A percentile compares a stretch with the other conserved stretches of the same genome.
These are phyloP conservation scores for Tetranychus truncatus DNA, from an alignment of 2,888 invertebrate species.

Conservation along the genomic window DNA sequence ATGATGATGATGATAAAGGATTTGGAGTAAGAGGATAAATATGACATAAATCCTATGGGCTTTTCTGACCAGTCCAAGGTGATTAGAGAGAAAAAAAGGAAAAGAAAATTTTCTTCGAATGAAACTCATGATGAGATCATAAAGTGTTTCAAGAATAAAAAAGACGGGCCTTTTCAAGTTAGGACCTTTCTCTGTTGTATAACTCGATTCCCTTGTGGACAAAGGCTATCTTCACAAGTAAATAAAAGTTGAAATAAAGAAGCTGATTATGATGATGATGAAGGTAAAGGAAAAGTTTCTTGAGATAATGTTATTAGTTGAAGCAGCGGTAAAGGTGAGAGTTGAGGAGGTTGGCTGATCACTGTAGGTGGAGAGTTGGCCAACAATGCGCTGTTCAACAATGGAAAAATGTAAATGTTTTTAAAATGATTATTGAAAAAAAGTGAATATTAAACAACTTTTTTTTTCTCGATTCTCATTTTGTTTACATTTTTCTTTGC, in stretches of 20 bases:
- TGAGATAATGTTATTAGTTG: not conserved
- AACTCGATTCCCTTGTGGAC: not conserved
- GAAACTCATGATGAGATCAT: not conserved
- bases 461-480: too few species aligned
- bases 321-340: not conserved
- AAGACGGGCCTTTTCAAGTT: not conserved
- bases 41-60: not conserved
- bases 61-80: slow-evolving; percentile 1
- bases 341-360: not conserved
- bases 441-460: too few species aligned
- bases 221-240: not conserved
- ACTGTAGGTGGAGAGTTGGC: too few species aligned
- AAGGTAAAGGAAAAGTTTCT: not conserved
- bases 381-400: too few species aligned
- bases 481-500: not conserved
- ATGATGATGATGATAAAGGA: not conserved
- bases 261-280: not conserved
- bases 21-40: not conserved
- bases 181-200: not conserved
- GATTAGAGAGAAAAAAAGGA: not conserved
- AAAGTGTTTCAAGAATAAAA: not conserved
- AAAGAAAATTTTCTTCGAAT: not conserved
- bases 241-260: not conserved
- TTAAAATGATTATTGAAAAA: too few species aligned
- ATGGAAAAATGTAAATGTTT: too few species aligned